Base-by-base conservation (phyloP, 2,888 invertebrate genomes). In the Physocephala rufipes region DNA sequence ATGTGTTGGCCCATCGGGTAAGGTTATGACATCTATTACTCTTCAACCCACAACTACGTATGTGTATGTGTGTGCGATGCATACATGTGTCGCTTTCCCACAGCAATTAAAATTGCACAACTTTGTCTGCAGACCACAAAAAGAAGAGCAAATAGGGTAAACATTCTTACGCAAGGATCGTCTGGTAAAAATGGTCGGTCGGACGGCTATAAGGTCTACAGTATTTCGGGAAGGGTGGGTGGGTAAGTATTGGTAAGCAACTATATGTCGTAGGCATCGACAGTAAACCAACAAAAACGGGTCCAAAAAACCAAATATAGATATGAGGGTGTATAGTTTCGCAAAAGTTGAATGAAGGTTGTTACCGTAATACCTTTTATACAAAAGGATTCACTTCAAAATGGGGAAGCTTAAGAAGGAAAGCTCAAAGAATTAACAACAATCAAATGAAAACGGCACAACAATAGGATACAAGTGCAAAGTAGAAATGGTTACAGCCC, bases 71-170 rank as follows among this genome's bases (percentile, higher is more conserved):
- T n/a, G n/a, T n/a, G n/a, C n/a, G n/a, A n/a, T n/a, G n/a, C 12
- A 12, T 76, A 81, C 85, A 85, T 79, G 80, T 84, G 85, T 81
- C 80, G 76, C 79, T 82, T 84, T 84, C 84, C 85, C 85, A 84
- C 84, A 84, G 84, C 84, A 84, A 84, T 84, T 84, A 84, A 83
- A 85, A 82, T 80, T 79, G 78, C 77, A 78, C 78, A 80, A 79
- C 77, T 79, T 73, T 76, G 67, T 55, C 9, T 21, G 51, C 21
- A 61, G 51, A 30, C 51, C 28, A 21, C 19, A 68, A 43, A 19
- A 53, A 53, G 28, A 28, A 63, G 58, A 43, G 45, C n/a, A n/a
- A 49, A 51, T 51, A 51, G 28, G n/a, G n/a, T n/a, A 19, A 12
- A 30, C 51, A 65, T 36, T 9, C 36, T 36, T 36, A 7, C 4